phyloP scores from a whole-genome alignment of 2,888 invertebrate genomes.

The Sphaerophoria rueppellii region DNA sequence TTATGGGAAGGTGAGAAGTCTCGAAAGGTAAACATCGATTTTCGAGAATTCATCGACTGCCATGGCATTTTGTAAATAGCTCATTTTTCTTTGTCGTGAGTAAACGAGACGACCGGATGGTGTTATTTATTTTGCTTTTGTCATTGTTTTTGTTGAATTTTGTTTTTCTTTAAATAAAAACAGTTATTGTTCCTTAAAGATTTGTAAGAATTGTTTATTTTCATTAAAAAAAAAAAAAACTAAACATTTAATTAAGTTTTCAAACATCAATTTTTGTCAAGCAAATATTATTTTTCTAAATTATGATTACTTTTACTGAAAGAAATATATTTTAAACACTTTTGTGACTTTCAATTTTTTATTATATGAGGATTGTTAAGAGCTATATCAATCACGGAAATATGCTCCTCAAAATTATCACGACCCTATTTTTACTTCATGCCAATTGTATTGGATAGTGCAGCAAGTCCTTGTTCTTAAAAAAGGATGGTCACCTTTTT shows the following conservation, averaged over 20 bases:
- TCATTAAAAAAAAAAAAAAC: background rate
- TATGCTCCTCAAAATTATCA: no score
- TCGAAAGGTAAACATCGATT: background rate
- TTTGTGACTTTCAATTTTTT: background rate
- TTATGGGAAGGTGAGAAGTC: slow-evolving; percentile 85
- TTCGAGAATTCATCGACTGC: slow-evolving; percentile 45
- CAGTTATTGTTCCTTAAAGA: background rate
- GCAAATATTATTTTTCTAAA: background rate
- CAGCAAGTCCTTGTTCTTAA: no score
- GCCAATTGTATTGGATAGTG: no score
- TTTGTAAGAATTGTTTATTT: background rate
- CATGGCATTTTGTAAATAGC: slow-evolving; percentile 67
- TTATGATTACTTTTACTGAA: background rate
- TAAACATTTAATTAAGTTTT: background rate
- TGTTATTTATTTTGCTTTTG: slow-evolving; percentile 45
- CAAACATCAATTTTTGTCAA: background rate
- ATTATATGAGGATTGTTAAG: no score
- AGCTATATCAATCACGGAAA: no score
- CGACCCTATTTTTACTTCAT: no score
- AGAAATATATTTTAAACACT: background rate
- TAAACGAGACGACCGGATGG: background rate
- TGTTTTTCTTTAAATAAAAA: slow-evolving; percentile 12
- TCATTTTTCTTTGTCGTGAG: slow-evolving; percentile 24
- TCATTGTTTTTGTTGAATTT: slow-evolving; percentile 42
- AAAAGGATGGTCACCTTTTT: no score